These are phyloP conservation scores for Potamarius usumacintae DNA, from an alignment of 2,113 vertebrate species.

Conservation along the genomic window DNA sequence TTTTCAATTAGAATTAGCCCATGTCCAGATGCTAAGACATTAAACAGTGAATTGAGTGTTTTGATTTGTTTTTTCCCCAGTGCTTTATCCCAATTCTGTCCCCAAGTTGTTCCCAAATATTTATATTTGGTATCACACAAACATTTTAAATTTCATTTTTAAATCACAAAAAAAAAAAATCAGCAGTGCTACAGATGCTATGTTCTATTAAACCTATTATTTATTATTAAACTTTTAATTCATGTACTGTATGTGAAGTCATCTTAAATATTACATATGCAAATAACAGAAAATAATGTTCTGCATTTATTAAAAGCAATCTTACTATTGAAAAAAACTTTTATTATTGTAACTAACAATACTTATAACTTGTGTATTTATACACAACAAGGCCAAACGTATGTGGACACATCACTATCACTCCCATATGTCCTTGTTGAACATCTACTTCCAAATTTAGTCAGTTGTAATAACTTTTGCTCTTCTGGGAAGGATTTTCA, in stretches of 20 bases:
- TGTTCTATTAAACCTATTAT: background rate
- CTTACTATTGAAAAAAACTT: background rate
- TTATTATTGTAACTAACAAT: background rate
- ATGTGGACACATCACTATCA: background rate
- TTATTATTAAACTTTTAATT: background rate
- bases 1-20: conserved; percentile 3
- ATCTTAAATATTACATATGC: background rate
- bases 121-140: background rate
- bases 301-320: background rate
- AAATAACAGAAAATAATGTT: background rate
- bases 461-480: background rate
- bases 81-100: background rate
- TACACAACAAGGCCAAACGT: background rate
- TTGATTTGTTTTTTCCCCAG: background rate
- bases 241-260: background rate
- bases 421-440: background rate
- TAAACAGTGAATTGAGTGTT: background rate
- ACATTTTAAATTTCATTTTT: background rate
- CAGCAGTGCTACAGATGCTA: background rate
- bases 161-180: background rate
- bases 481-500: background rate
- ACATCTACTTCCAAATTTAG: background rate
- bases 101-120: too few relatives aligned
- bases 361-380: background rate
- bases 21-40: background rate